Base-by-base conservation (phyloP, 2,888 invertebrate genomes). In the Parasteatoda lunata region DNA sequence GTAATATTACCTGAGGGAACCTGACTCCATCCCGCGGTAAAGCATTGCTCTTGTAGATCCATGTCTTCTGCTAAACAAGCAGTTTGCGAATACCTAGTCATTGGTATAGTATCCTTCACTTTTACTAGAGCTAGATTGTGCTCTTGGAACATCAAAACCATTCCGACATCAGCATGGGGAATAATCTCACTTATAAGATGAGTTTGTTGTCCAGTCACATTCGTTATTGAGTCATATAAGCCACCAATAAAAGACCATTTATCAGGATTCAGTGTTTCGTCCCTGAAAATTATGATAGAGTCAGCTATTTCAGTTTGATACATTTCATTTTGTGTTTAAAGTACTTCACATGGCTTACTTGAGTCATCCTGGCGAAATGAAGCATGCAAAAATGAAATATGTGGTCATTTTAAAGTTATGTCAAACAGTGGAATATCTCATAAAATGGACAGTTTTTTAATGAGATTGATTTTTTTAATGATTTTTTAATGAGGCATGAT, bases 231-330 rank as follows among this genome's bases (percentile, higher is more conserved):
- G 45, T 77, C 47, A 30, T 82, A 51, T 59, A 82, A 65, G 7
- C 86, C 86, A 45, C 73, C 77, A 5, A 73, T n/a, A 30, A 69
- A 87, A 45, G 69, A 47, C 86, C 86, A 87, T 5, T 87, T 77
- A 5, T 73, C 69, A 5, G 81, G 77, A 72, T 87, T 48, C 8
- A 82, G 7, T 52, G 68, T n/a, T 13, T n/a, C 45, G 47, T 77
- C 77, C 13, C 86, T 87, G 73, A 3, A 54, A 52, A 4, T 47
- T 7, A 64, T 69, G 72, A 75, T 9, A 66, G 49, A 48, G 8
- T 71, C 3, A 77, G 30, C 2, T 30, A 30, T 30, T 30, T 30
- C 30, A 30, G 30, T 30, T 30, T 30, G 30, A 30, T 30, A 30
- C 30, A 30, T 30, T 30, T 30, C 2, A 30, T 30, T 30, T 30